Conservation (phyloP, 2,797 vertebrate genomes). For the Esox lucius region DNA sequence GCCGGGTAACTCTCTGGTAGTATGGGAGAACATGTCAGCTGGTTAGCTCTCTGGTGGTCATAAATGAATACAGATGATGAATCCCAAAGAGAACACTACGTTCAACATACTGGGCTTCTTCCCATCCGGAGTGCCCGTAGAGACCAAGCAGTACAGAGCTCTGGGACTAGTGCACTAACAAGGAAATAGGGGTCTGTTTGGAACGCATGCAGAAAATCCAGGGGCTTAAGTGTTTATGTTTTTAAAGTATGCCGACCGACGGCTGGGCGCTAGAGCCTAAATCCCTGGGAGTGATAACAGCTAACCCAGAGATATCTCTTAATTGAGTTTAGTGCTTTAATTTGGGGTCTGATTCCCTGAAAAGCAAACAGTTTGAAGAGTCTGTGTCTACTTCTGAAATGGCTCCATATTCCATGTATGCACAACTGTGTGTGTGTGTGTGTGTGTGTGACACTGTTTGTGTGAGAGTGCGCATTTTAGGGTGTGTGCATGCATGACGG, state of each 20-base stretch:
- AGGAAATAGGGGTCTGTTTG: not conserved
- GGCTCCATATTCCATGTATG: not conserved
- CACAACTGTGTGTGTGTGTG: not conserved
- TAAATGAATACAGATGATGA: slow-evolving; percentile 29
- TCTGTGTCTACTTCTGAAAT: not conserved
- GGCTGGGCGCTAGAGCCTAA: slow-evolving; percentile 17
- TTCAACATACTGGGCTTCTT: not conserved
- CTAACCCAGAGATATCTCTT: slow-evolving; percentile 28
- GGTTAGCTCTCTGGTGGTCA: slow-evolving; percentile 26
- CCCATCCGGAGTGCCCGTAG: not conserved
- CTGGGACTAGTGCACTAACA: not conserved
- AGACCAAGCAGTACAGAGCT: not conserved
- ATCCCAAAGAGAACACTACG: not conserved
- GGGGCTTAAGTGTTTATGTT: slow-evolving; percentile 29
- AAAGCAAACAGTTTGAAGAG: not conserved
- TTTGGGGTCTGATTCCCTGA: slow-evolving; percentile 25
- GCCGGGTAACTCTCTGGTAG: too few species aligned
- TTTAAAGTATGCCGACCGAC: slow-evolving; percentile 29
- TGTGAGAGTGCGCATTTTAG: not conserved
- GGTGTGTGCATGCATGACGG: not conserved
- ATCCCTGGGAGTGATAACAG: slow-evolving; percentile 39
- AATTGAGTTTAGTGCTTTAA: slow-evolving; percentile 40
- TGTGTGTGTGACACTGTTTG: not conserved
- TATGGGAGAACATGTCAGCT: too few species aligned
- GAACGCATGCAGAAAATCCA: slow-evolving; percentile 22